Evolutionary conservation across 2,797 vertebrate species (phyloP), one percentile per base, ranked within the genome.

Genomic region (Triplophysa yarkandensis): DNA sequence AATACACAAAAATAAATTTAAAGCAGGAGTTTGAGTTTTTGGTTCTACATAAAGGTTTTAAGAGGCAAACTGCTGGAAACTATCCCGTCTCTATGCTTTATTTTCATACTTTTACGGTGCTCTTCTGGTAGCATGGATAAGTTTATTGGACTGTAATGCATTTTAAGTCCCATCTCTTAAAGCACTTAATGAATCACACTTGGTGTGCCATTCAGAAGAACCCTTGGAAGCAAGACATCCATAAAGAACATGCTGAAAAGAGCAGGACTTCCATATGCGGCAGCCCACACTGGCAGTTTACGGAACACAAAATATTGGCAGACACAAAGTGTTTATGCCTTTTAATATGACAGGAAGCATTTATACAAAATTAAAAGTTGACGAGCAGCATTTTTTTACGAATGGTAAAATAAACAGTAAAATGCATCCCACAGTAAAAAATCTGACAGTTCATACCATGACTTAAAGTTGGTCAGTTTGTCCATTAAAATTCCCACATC

Each of bases 141-240:
- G 78, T 89, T 90, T 86, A 89, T 74, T 76, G 84, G 85, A 85
- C 85, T 83, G 79, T 84, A 86, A 89, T 87, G 87, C 87, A 90
- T 86, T n/a, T n/a, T 87, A 84, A 80, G 82, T 81, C 86, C 83
- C 76, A 80, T 84, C 83, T 87, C 80, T 85, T 84, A 57, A 13
- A 91, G 43, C 79, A 71, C 77, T 83, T 91, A 90, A 90, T 90
- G 86, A 88, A 83, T 89, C 88, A 84, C 88, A 90, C 87, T 91
- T 85, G 87, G 82, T 84, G 84, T 86, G 77, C 77, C 82, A 85
- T 81, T 87, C 80, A 85, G 44, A 84, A 79, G 83, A 90, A 88
- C 83, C 82, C 74, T 86, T 61, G 70, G 80, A 84, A 89, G 84
- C 82, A 36, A 84, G 83, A 83, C 83, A 83, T 86, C 87, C 82